phyloP scores from a whole-genome alignment of 2,113 vertebrate species.

The Vulpes ferrilata region DNA sequence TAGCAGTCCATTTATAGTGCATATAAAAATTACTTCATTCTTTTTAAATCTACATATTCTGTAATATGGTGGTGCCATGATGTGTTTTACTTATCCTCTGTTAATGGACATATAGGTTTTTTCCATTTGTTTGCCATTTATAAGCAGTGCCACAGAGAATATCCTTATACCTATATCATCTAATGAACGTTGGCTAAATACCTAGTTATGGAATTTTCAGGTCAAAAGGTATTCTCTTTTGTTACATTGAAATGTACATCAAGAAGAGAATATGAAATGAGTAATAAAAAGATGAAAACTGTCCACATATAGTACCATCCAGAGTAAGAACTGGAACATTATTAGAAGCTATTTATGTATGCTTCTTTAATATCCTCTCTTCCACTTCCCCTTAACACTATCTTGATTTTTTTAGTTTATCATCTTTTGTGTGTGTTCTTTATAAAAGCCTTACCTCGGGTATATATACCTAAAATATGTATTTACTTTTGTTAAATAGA shows the following conservation, averaged over 20 bases:
- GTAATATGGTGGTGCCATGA: background rate
- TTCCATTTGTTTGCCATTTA: background rate
- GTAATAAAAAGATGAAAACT: background rate
- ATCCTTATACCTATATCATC: background rate
- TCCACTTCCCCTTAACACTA: background rate
- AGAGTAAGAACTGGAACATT: background rate
- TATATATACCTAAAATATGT: background rate
- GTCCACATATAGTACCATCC: background rate
- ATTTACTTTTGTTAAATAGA: conserved; percentile 6
- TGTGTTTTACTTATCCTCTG: background rate
- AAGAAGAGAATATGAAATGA: background rate
- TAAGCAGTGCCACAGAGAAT: background rate
- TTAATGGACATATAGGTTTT: background rate
- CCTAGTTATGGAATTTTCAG: background rate
- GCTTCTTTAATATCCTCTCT: background rate
- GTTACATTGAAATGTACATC: background rate
- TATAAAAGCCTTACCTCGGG: background rate
- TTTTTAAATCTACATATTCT: background rate
- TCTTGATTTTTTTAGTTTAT: background rate
- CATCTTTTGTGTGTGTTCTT: background rate
- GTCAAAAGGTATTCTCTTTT: background rate
- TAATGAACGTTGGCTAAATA: background rate
- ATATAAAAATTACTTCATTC: background rate
- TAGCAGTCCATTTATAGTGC: background rate
- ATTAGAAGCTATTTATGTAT: background rate